Conservation (phyloP, 2,888 invertebrate genomes). For the Volucella zonaria region DNA sequence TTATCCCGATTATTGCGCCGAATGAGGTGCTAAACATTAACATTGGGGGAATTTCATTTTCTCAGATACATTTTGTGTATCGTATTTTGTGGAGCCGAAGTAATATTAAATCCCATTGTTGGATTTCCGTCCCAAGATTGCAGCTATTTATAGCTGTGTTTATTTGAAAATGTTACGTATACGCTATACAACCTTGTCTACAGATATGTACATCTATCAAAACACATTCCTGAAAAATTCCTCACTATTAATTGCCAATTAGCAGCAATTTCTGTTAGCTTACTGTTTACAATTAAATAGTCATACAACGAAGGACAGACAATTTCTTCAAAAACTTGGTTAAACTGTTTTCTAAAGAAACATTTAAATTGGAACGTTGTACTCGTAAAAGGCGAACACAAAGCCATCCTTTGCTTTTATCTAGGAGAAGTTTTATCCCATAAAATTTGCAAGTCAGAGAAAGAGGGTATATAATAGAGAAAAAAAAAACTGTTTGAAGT, state of each 20-base stretch:
- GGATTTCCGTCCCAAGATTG: background rate
- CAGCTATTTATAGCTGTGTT: background rate
- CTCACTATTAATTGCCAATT: conserved; percentile 16
- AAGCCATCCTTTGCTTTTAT: background rate
- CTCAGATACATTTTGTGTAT: background rate
- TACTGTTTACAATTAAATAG: conserved; percentile 2
- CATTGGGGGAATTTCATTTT: too few relatives aligned
- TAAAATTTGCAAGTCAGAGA: conserved; percentile 13
- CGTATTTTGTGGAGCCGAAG: conserved; percentile 6
- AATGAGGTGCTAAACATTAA: conserved; percentile 16
- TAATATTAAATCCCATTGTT: conserved; percentile 6
- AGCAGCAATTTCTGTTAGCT: background rate
- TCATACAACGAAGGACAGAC: conserved; percentile 7
- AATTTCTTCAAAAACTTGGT: background rate
- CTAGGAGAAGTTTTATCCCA: conserved; percentile 21
- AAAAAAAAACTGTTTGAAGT: conserved; percentile 1
- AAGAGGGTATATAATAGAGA: background rate
- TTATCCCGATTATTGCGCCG: conserved; percentile 7
- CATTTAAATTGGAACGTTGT: background rate
- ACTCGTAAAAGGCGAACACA: background rate
- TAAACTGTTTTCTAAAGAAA: background rate
- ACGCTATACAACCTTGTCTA: conserved; percentile 18
- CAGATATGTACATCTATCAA: too few relatives aligned
- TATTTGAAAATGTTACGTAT: conserved; percentile 40
- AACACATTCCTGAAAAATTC: background rate